Evolutionary conservation across 2,797 vertebrate species (phyloP).

Genomic region (Chaetodon trifasciatus): DNA sequence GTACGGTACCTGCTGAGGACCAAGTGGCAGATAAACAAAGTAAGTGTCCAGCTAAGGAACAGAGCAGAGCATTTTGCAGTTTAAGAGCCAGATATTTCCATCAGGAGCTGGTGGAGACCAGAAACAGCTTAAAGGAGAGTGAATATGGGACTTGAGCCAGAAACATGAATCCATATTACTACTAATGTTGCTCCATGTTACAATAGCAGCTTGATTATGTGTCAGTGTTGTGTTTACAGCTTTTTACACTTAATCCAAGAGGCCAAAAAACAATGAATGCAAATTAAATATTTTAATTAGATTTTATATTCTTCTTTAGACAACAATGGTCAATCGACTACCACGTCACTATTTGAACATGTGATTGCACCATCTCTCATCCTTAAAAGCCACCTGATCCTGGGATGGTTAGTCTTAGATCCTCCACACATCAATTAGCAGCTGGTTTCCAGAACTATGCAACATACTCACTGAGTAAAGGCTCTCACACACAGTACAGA

Average conservation of each 20-base stretch:
- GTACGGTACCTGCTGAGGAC: background rate
- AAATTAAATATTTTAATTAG: background rate
- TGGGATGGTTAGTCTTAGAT: slow-evolving; percentile 1
- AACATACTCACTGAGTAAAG: slow-evolving; percentile 25
- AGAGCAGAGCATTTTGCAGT: background rate
- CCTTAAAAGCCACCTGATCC: slow-evolving; percentile 11
- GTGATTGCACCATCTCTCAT: background rate
- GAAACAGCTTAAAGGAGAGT: background rate
- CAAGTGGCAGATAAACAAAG: background rate
- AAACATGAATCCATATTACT: background rate
- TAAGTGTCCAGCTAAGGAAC: background rate
- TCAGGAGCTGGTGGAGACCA: background rate
- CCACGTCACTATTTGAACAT: slow-evolving; percentile 7
- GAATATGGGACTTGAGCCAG: background rate
- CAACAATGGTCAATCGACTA: background rate
- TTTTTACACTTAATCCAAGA: background rate
- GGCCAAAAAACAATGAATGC: background rate
- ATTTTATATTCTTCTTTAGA: background rate
- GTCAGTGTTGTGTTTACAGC: background rate
- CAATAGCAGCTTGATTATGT: background rate
- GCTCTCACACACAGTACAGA: slow-evolving; percentile 34
- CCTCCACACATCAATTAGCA: slow-evolving; percentile 20
- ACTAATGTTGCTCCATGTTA: background rate
- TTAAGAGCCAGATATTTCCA: background rate
- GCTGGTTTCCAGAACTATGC: slow-evolving; percentile 19